A percentile compares a stretch with the other conserved stretches of the same genome.
These are phyloP conservation scores for Apodemus agrarius DNA, from an alignment of 2,797 vertebrate species.

Conservation along the genomic window DNA sequence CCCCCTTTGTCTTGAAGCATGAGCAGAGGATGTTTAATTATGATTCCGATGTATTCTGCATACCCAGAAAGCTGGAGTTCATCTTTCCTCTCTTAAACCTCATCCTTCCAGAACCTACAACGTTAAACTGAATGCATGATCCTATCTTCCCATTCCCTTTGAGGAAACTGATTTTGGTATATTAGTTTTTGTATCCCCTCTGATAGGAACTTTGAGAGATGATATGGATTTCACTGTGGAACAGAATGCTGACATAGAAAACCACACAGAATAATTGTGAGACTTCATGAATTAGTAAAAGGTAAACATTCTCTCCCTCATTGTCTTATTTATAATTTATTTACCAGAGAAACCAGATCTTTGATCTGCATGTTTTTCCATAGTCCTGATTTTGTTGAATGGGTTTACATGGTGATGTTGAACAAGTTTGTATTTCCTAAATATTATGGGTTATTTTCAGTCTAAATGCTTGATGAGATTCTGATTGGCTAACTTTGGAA, in stretches of 20 bases:
- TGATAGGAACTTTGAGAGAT: neutral
- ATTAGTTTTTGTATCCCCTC: neutral
- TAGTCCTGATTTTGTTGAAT: neutral
- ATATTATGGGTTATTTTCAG: neutral
- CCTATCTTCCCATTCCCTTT: neutral
- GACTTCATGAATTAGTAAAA: neutral
- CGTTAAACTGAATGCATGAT: neutral
- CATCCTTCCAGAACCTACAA: neutral
- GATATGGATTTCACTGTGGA: neutral
- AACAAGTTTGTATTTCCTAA: neutral
- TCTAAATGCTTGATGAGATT: neutral
- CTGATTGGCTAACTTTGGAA: neutral
- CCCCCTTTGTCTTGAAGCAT: neutral
- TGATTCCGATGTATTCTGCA: neutral
- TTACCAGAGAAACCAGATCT: neutral
- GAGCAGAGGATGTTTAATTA: neutral
- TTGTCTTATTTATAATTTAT: neutral
- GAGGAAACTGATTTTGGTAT: neutral
- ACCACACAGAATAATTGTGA: neutral
- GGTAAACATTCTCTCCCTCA: rapidly evolving
- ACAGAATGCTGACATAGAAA: neutral
- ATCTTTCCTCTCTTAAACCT: neutral
- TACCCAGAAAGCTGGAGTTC: neutral
- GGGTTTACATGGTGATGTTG: neutral
- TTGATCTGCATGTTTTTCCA: neutral